Evolutionary conservation across 2,888 invertebrate genomes (phyloP).

Genomic region (Zhuqinia jingwanae): DNA sequence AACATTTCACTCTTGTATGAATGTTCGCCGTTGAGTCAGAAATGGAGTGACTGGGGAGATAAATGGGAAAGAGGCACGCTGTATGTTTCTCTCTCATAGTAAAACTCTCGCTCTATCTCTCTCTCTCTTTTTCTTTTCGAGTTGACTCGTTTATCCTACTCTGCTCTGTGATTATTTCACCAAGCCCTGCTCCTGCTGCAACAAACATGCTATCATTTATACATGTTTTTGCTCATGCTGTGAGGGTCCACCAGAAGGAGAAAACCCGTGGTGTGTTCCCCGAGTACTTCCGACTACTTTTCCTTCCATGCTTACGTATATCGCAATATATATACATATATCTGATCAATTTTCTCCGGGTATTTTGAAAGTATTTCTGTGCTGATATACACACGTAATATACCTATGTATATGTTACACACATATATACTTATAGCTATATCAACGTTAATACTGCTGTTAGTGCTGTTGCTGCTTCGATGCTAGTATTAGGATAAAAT

Average conservation of each 20-base stretch:
- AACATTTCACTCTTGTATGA: slow-evolving; percentile 28
- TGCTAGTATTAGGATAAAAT: background rate
- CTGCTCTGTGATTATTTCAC: slow-evolving; percentile 5
- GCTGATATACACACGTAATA: too few species aligned
- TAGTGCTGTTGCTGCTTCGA: background rate
- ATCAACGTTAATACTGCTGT: background rate
- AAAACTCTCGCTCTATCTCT: slow-evolving; percentile 16
- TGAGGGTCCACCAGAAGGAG: slow-evolving; percentile 19
- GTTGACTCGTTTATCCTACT: slow-evolving; percentile 10
- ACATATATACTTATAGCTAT: background rate
- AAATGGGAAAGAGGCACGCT: slow-evolving; percentile 29
- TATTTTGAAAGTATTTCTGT: background rate
- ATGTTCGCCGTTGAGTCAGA: slow-evolving; percentile 40
- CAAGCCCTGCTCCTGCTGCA: background rate
- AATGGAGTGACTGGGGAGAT: slow-evolving; percentile 18
- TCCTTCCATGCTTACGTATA: slow-evolving; percentile 4
- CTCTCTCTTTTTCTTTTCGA: too few species aligned
- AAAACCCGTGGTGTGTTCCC: slow-evolving; percentile 26
- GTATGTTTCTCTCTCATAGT: background rate
- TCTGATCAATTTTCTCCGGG: background rate
- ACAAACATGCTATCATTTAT: background rate
- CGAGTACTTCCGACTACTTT: slow-evolving; percentile 46
- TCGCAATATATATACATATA: too few species aligned
- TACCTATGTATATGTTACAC: background rate
- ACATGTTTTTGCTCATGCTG: background rate